Percentiles rank a stretch among this genome's conserved stretches.
phyloP scores from a whole-genome alignment of 2,888 invertebrate species.

The Synanthedon tipuliformis region DNA sequence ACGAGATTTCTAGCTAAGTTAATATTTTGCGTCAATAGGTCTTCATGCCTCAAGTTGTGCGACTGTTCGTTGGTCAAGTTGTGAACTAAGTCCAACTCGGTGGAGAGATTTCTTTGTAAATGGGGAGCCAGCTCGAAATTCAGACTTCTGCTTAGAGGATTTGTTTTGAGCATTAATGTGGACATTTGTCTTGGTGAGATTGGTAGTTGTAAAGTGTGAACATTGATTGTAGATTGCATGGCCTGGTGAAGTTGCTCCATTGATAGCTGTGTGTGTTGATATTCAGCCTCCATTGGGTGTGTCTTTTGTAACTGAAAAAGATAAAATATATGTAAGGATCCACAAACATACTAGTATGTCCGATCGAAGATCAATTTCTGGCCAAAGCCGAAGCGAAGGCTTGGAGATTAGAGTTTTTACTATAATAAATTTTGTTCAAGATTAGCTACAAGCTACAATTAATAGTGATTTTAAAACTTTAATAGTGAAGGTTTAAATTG shows the following conservation, averaged over 20 bases:
- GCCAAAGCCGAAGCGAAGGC: too few relatives aligned
- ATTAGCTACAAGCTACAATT: too few relatives aligned
- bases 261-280: slow-evolving; percentile 48
- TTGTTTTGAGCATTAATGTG: slow-evolving; percentile 52
- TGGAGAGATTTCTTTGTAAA: slow-evolving; percentile 27
- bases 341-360: too few relatives aligned
- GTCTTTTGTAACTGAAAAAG: slow-evolving; percentile 46
- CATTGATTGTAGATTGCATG: slow-evolving; percentile 43
- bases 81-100: slow-evolving; percentile 39
- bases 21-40: slow-evolving; percentile 23
- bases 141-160: slow-evolving; percentile 37
- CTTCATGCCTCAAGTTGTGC: slow-evolving; percentile 24
- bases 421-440: too few relatives aligned
- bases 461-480: too few relatives aligned
- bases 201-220: slow-evolving; percentile 52
- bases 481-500: too few relatives aligned
- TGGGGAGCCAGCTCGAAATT: slow-evolving; percentile 51
- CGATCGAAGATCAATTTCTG: too few relatives aligned
- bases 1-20: slow-evolving; percentile 16
- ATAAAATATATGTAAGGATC: too few relatives aligned
- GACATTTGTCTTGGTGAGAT: slow-evolving; percentile 58
- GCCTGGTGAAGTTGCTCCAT: slow-evolving; percentile 61
- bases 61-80: slow-evolving; percentile 30
- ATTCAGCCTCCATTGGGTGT: slow-evolving; percentile 45
- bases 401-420: too few relatives aligned